Evolutionary conservation across 2,888 invertebrate genomes (phyloP).

Genomic region (Hirtodrosophila histrioides): DNA sequence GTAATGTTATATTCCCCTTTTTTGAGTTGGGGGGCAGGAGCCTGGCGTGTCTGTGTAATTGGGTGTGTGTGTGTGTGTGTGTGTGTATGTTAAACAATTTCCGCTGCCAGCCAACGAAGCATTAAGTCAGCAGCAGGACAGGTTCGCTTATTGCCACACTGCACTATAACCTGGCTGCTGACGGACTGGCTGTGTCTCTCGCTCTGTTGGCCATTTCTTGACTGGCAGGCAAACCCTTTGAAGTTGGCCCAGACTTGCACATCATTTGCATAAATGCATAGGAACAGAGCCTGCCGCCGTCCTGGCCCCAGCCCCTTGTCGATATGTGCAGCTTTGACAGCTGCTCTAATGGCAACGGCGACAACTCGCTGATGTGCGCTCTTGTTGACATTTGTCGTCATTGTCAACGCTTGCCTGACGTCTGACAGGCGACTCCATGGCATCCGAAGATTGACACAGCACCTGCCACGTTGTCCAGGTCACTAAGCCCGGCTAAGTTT

Average conservation of each 20-base stretch:
- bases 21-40: background rate
- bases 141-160: slow-evolving; percentile 16
- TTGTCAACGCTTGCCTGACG: slow-evolving; percentile 12
- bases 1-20: slow-evolving; percentile 32
- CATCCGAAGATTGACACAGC: slow-evolving; percentile 57
- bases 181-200: slow-evolving; percentile 1
- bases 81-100: slow-evolving; percentile 69
- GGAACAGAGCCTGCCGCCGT: background rate
- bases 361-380: slow-evolving; percentile 37
- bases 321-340: slow-evolving; percentile 44
- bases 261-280: slow-evolving; percentile 51
- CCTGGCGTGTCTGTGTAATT: slow-evolving; percentile 41
- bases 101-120: slow-evolving; percentile 50
- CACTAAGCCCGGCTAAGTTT: slow-evolving; percentile 33
- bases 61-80: slow-evolving; percentile 30
- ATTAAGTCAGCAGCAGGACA: slow-evolving; percentile 31
- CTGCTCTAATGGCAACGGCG: slow-evolving; percentile 37
- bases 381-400: slow-evolving; percentile 53
- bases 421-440: slow-evolving; percentile 33
- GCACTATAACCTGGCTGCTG: slow-evolving; percentile 9
- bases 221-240: slow-evolving; percentile 37
- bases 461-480: slow-evolving; percentile 51
- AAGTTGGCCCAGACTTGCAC: slow-evolving; percentile 38
- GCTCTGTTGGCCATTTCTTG: slow-evolving; percentile 26
- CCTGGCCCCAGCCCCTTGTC: slow-evolving; percentile 1